Evolutionary conservation across 2,113 vertebrate species (phyloP).

Genomic region (Platysternon megacephalum): DNA sequence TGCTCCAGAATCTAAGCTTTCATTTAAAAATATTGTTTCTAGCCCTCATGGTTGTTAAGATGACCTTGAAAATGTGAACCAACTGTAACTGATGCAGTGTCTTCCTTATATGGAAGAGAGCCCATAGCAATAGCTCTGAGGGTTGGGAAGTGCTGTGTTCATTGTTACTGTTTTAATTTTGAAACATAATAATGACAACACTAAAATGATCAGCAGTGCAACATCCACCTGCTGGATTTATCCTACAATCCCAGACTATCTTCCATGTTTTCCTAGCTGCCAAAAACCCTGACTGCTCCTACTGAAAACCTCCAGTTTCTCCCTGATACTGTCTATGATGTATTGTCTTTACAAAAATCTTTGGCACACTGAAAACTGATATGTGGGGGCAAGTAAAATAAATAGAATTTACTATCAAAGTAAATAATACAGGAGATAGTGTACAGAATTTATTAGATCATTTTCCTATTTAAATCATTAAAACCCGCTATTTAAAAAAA

Average conservation of each 20-base stretch:
- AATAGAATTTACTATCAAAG: neutral
- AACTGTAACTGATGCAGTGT: neutral
- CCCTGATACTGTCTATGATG: neutral
- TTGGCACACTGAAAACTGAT: neutral
- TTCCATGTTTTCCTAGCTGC: neutral
- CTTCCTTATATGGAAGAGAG: neutral
- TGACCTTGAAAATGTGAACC: neutral
- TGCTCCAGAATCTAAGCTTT: neutral
- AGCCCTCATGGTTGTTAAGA: neutral
- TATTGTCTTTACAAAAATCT: neutral
- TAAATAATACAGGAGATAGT: neutral
- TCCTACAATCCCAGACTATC: neutral
- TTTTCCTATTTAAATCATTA: neutral
- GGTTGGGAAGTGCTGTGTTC: neutral
- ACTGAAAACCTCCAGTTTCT: neutral
- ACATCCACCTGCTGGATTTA: neutral
- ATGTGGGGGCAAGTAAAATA: neutral
- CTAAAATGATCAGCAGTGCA: neutral
- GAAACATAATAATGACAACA: neutral
- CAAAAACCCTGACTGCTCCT: neutral
- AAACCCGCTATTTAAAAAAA: neutral
- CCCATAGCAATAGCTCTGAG: neutral
- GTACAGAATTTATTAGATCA: neutral
- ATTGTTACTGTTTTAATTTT: neutral
- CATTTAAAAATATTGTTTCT: neutral